Evolutionary conservation across 2,797 vertebrate species (phyloP).

Genomic region (Chelon labrosus): DNA sequence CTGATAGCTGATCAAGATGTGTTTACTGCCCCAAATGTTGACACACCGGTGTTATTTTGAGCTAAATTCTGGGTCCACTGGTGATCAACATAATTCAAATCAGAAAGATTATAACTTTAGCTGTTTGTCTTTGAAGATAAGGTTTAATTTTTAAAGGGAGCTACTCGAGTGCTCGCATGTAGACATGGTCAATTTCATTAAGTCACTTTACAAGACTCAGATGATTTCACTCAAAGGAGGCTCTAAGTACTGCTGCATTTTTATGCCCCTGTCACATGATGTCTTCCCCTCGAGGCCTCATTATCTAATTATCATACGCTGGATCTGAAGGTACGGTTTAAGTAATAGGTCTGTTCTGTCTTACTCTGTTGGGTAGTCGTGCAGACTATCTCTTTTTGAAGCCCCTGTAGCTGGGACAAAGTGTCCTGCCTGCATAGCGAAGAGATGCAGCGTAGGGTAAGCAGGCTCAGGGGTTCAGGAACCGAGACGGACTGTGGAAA

Average conservation of each 20-base stretch:
- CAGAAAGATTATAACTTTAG: neutral
- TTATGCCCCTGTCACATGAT: constrained; percentile 45
- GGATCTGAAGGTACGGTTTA: constrained; percentile 27
- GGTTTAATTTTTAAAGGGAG: neutral
- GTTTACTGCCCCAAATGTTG: neutral
- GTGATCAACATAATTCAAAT: neutral
- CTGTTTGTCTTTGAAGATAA: neutral
- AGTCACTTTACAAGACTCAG: constrained; percentile 20
- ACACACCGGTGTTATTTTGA: neutral
- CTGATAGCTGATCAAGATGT: neutral
- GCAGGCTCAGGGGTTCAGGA: constrained; percentile 22
- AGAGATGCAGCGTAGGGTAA: constrained; percentile 28
- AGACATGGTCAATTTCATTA: constrained; percentile 15
- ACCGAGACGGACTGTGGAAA: constrained; percentile 16
- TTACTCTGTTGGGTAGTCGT: constrained; percentile 28
- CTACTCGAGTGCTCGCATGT: neutral
- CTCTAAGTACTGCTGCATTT: neutral
- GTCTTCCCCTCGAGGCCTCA: constrained; percentile 28
- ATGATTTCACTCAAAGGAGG: constrained; percentile 55
- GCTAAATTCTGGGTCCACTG: neutral
- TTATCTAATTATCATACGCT: constrained; percentile 51
- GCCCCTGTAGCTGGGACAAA: constrained; percentile 41
- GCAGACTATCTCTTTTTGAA: constrained; percentile 36
- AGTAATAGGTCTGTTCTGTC: constrained; percentile 14
- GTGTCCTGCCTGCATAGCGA: constrained; percentile 39